Evolutionary conservation across 2,888 invertebrate genomes (phyloP).

Genomic region (Eristalis intricaria): DNA sequence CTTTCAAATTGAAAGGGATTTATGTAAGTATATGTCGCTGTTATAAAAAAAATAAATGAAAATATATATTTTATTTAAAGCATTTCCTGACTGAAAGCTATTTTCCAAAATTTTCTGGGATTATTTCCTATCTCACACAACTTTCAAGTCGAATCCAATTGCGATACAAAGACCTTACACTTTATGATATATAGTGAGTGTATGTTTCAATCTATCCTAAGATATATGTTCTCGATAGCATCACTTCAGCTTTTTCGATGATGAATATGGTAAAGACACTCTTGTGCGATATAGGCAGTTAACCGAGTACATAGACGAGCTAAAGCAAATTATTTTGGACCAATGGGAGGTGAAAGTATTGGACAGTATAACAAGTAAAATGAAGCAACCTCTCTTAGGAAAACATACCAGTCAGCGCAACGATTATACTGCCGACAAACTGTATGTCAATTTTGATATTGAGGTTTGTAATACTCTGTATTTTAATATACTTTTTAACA

Average conservation of each 20-base stretch:
- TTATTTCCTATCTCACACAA: slow-evolving; percentile 88
- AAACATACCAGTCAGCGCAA: slow-evolving; percentile 69
- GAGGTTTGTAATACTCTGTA: slow-evolving; percentile 46
- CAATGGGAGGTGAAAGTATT: slow-evolving; percentile 88
- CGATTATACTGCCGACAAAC: slow-evolving; percentile 74
- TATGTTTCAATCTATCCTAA: not conserved
- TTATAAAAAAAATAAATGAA: slow-evolving; percentile 71
- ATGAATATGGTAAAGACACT: slow-evolving; percentile 81
- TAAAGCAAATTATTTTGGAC: slow-evolving; percentile 85
- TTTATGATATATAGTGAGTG: slow-evolving; percentile 86
- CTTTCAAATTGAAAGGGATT: slow-evolving; percentile 72
- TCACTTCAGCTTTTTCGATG: slow-evolving; percentile 81
- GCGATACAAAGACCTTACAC: slow-evolving; percentile 84
- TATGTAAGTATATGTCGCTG: slow-evolving; percentile 59
- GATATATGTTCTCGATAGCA: not conserved
- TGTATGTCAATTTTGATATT: slow-evolving; percentile 86
- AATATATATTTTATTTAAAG: slow-evolving; percentile 74
- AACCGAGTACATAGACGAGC: slow-evolving; percentile 84
- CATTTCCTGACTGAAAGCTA: slow-evolving; percentile 85
- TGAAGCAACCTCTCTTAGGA: slow-evolving; percentile 85
- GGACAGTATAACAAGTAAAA: slow-evolving; percentile 84
- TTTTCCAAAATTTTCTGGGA: slow-evolving; percentile 89
- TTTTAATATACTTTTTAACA: not conserved
- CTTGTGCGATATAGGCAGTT: slow-evolving; percentile 84
- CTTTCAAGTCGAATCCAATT: slow-evolving; percentile 83